A percentile compares a stretch with the other conserved stretches of the same genome.
These are phyloP conservation scores for Elymnias hypermnestra DNA, from an alignment of 1,140 invertebrate species.

Conservation along the genomic window DNA sequence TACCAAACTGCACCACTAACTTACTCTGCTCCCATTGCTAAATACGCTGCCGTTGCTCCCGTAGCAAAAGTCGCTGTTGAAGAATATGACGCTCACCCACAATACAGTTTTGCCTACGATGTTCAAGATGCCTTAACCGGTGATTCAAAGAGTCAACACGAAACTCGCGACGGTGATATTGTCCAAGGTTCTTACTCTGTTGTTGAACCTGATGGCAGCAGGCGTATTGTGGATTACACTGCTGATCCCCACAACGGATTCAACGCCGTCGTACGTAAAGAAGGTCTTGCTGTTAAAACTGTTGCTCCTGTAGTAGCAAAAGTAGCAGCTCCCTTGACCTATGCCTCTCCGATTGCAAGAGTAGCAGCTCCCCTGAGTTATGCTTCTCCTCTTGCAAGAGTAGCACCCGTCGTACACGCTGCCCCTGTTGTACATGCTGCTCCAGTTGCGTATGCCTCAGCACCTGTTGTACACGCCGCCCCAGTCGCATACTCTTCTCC, in stretches of 20 bases:
- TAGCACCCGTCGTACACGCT: no score
- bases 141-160: slow-evolving; percentile 79
- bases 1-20: no score
- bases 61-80: slow-evolving; percentile 60
- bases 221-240: slow-evolving; percentile 76
- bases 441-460: slow-evolving; percentile 43
- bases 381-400: no score
- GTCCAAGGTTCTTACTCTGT: slow-evolving; percentile 78
- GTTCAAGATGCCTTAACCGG: slow-evolving; percentile 79
- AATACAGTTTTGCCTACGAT: slow-evolving; percentile 79
- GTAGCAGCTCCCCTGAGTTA: slow-evolving; percentile 18
- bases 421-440: slow-evolving; percentile 12
- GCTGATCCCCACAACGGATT: slow-evolving; percentile 79
- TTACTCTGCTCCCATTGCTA: not conserved
- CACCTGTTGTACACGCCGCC: slow-evolving; percentile 13
- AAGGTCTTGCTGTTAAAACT: slow-evolving; percentile 47
- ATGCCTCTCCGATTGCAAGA: slow-evolving; percentile 26
- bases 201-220: slow-evolving; percentile 77
- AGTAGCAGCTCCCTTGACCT: slow-evolving; percentile 13
- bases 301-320: slow-evolving; percentile 48
- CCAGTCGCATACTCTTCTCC: slow-evolving; percentile 29
- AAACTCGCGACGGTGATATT: slow-evolving; percentile 78
- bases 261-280: slow-evolving; percentile 77
- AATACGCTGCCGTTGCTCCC: slow-evolving; percentile 35
- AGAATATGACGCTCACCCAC: slow-evolving; percentile 77